Percentiles rank a stretch among this genome's conserved stretches.
Evolutionary conservation across 1,140 invertebrate species (phyloP).

Genomic region (Propsilocerus akamusi): DNA sequence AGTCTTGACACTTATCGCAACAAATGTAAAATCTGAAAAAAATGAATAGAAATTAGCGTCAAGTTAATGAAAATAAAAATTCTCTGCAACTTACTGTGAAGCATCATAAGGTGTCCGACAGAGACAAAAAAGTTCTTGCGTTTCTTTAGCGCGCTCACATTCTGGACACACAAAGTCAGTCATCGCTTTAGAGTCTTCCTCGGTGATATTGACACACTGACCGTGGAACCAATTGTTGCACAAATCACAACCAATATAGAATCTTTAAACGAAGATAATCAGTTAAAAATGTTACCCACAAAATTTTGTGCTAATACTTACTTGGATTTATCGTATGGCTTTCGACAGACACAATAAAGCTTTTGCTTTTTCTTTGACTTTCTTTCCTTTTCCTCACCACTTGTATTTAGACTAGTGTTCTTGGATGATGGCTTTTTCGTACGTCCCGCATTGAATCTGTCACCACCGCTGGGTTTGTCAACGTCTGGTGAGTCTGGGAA

Average conservation of each 20-base stretch:
- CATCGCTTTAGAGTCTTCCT: constrained; percentile 78
- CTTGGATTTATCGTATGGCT: constrained; percentile 87
- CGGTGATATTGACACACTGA: constrained; percentile 86
- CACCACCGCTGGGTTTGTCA: constrained; percentile 50
- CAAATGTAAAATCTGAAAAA: constrained; percentile 78
- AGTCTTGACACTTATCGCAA: constrained; percentile 95
- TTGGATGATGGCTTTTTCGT: constrained; percentile 19
- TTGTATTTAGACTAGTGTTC: constrained; percentile 10
- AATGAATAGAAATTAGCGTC: constrained; percentile 2
- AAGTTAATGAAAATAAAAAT: not conserved
- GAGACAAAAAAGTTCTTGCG: constrained; percentile 86
- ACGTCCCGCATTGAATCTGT: constrained; percentile 24
- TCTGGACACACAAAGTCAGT: constrained; percentile 79
- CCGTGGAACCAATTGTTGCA: constrained; percentile 99
- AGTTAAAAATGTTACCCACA: constrained; percentile 4
- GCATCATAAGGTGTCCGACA: constrained; percentile 95
- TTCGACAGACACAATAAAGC: constrained; percentile 83
- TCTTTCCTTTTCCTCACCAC: not conserved
- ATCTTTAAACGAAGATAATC: constrained; percentile 35
- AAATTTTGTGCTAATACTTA: constrained; percentile 22
- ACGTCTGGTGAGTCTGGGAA: constrained; percentile 24
- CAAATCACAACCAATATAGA: constrained; percentile 93
- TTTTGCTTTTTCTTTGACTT: constrained; percentile 49
- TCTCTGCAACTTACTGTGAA: constrained; percentile 57
- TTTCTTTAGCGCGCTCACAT: constrained; percentile 67